Evolutionary conservation across 2,113 vertebrate genomes (phyloP).

Genomic region (Gracilinanus agilis): DNA sequence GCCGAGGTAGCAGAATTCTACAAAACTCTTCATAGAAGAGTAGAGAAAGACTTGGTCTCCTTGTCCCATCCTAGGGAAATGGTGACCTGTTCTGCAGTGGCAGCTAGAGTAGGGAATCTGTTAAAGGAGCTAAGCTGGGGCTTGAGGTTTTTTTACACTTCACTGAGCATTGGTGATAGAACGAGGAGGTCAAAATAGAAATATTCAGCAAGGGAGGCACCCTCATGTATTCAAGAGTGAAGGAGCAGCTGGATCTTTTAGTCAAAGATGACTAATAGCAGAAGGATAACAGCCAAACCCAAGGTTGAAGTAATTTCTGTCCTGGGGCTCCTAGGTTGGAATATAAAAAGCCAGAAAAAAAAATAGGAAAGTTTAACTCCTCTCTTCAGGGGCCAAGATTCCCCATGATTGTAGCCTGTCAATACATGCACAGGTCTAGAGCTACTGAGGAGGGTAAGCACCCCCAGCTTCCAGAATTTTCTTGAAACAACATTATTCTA

Average conservation of each 20-base stretch:
- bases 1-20: not conserved
- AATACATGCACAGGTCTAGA: not conserved
- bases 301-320: not conserved
- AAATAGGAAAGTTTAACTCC: not conserved
- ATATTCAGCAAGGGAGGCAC: not conserved
- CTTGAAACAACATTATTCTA: not conserved
- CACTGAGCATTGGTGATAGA: not conserved
- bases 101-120: not conserved
- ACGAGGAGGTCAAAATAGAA: not conserved
- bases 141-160: not conserved
- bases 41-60: not conserved
- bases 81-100: not conserved
- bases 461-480: not conserved
- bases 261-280: not conserved
- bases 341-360: not conserved
- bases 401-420: not conserved
- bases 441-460: not conserved
- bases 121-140: not conserved
- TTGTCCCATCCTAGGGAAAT: not conserved
- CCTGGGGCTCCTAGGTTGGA: not conserved
- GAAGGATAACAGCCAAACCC: not conserved
- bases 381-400: not conserved
- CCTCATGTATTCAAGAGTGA: not conserved
- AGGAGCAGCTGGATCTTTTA: not conserved
- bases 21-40: not conserved